Conservation (phyloP, 2,888 invertebrate species). For the Lacanobia oleracea region DNA sequence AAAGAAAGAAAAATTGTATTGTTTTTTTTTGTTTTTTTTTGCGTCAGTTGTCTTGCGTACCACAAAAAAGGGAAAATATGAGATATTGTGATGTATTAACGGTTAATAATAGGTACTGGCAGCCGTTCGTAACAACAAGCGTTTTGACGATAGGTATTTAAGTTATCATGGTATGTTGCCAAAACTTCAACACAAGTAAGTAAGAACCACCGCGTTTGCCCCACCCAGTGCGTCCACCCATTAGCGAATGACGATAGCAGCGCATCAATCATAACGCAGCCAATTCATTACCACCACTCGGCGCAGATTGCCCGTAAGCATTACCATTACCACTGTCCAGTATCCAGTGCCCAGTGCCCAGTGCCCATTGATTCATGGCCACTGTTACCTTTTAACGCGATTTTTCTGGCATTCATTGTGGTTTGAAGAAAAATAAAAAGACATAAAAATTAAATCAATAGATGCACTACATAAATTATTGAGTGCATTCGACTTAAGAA, state of each 20-base stretch:
- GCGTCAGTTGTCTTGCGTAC: too few relatives aligned
- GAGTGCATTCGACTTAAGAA: not conserved
- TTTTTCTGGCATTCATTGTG: not conserved
- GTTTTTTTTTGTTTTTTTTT: too few relatives aligned
- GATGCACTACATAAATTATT: not conserved
- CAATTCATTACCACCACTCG: constrained; percentile 89
- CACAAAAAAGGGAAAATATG: too few relatives aligned
- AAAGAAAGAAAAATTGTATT: too few relatives aligned
- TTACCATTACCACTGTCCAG: constrained; percentile 44
- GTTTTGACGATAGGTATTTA: too few relatives aligned
- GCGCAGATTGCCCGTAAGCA: constrained; percentile 82
- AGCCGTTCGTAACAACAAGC: too few relatives aligned
- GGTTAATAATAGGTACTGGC: too few relatives aligned
- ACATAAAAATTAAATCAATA: too few relatives aligned
- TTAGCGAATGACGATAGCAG: constrained; percentile 83
- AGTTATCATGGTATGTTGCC: too few relatives aligned
- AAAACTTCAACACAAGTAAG: too few relatives aligned
- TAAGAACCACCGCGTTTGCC: constrained; percentile 57
- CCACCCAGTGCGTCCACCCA: constrained; percentile 76
- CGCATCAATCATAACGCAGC: constrained; percentile 87
- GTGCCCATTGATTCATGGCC: constrained; percentile 30
- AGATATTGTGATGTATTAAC: too few relatives aligned
- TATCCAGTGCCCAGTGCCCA: constrained; percentile 34
- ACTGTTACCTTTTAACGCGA: constrained; percentile 12
- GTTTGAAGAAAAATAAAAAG: too few relatives aligned